A percentile compares a stretch with the other conserved stretches of the same genome.
Conservation (phyloP, 1,140 invertebrate species). For the Daktulosphaira vitifoliae region DNA sequence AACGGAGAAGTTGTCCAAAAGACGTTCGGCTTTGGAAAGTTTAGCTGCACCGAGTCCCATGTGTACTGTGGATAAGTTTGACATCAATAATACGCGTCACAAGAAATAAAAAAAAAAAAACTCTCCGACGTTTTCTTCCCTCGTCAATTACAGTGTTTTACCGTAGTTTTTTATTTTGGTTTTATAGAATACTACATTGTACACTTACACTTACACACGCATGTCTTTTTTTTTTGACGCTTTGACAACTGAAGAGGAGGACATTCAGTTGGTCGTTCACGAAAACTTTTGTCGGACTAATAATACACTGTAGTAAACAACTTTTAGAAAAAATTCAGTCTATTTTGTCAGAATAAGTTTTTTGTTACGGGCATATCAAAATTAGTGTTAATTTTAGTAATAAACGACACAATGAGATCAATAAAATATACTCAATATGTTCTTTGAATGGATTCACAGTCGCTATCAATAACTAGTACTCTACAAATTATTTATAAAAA, state of each 20-base stretch:
- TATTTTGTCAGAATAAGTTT: too few species aligned
- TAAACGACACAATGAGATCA: too few species aligned
- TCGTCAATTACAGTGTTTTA: constrained; percentile 13
- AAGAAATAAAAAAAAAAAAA: constrained; percentile 1
- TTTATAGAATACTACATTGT: not conserved
- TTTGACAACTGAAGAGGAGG: not conserved
- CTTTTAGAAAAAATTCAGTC: too few species aligned
- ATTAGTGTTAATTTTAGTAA: too few species aligned
- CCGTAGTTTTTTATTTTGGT: not conserved
- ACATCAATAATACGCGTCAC: constrained; percentile 26
- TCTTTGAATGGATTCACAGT: too few species aligned
- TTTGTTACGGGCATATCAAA: too few species aligned
- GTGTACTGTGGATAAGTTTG: constrained; percentile 12
- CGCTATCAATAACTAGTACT: too few species aligned
- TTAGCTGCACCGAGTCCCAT: constrained; percentile 14
- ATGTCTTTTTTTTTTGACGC: constrained; percentile 15
- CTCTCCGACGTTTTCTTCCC: not conserved
- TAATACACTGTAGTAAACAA: too few species aligned
- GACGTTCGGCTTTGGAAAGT: constrained; percentile 22
- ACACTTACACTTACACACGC: too few species aligned
- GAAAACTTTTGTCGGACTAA: constrained; percentile 26
- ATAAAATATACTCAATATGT: too few species aligned
- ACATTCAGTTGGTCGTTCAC: constrained; percentile 13
- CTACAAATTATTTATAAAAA: too few species aligned
- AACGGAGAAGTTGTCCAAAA: constrained; percentile 12